Percentiles rank a stretch among this genome's conserved stretches.
Evolutionary conservation across 2,113 vertebrate genomes (phyloP).

Genomic region (Paedocypris sp.): DNA sequence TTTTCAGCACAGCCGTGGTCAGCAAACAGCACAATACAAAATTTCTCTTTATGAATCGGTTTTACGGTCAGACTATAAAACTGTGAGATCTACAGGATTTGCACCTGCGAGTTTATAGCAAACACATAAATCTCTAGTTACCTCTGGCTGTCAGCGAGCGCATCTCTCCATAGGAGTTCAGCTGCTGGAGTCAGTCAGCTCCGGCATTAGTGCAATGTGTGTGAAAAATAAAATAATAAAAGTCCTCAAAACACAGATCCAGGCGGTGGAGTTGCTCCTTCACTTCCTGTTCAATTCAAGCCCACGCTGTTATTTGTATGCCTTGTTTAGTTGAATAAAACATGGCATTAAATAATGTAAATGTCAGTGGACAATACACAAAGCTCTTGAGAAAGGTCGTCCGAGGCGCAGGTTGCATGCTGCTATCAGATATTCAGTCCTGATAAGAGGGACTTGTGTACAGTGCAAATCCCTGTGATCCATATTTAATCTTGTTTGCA

Average conservation of each 20-base stretch:
- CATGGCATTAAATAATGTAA: slow-evolving; percentile 39
- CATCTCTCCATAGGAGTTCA: slow-evolving; percentile 14
- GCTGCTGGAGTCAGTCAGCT: slow-evolving; percentile 31
- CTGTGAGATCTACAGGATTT: slow-evolving; percentile 15
- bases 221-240: slow-evolving; percentile 6
- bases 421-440: neutral
- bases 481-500: slow-evolving; percentile 39
- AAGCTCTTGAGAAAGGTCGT: slow-evolving; percentile 22
- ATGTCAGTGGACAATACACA: slow-evolving; percentile 25
- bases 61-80: slow-evolving; percentile 22
- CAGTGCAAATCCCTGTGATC: slow-evolving; percentile 23
- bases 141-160: slow-evolving; percentile 10
- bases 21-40: slow-evolving; percentile 15
- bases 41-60: slow-evolving; percentile 21
- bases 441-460: slow-evolving; percentile 8
- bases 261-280: neutral
- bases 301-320: slow-evolving; percentile 22
- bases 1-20: neutral
- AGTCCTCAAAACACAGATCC: neutral
- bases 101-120: slow-evolving; percentile 32
- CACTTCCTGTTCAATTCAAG: slow-evolving; percentile 9
- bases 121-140: slow-evolving; percentile 34
- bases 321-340: slow-evolving; percentile 32
- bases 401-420: neutral
- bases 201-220: neutral